Evolutionary conservation across 2,113 vertebrate species (phyloP), one percentile per base, ranked within the genome.

Genomic region (Patagioenas fasciata): DNA sequence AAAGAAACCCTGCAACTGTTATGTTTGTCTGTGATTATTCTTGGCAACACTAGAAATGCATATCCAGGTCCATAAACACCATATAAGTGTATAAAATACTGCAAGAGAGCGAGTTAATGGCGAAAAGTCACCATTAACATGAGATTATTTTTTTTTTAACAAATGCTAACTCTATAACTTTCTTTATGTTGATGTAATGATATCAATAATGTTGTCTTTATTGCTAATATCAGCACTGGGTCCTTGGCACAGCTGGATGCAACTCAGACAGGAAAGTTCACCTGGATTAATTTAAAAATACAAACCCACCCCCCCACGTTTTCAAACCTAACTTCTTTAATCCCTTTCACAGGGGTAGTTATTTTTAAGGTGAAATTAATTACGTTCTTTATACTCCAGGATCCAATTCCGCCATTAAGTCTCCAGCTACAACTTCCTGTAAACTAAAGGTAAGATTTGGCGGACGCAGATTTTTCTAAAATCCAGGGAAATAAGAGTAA

Each of bases 131-230:
- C 67, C 60, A 70, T 85, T 95, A 96, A 90, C 58, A 50, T 47
- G n/a, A 47, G 66, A 40, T 3, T 42, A 42, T 44, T 79, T 80
- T 50, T 83, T 95, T 88, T 71, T 36, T 38, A 74, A 90, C 60
- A 96, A 96, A 97, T 91, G 29, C 79, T 95, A 95, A 97, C 81
- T 96, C 95, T 92, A 51, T 97, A 97, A 96, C 78, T 81, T 93
- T 93, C 92, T 96, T 95, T 97, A 96, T 91, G 83, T 88, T 89
- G 93, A 94, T 93, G 88, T 91, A 97, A 93, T 72, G 51, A 91
- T 97, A 94, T 91, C 89, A 97, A 92, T 94, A 95, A 94, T 79
- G 71, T 65, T 94, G 87, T 72, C 83, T 92, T 97, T 96, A 97
- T 93, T 96, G 89, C 81, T 93, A 96, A 85, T 92, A 95, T 91